Evolutionary conservation across 2,797 vertebrate species (phyloP).

Genomic region (Enteromius unitaeniatus): DNA sequence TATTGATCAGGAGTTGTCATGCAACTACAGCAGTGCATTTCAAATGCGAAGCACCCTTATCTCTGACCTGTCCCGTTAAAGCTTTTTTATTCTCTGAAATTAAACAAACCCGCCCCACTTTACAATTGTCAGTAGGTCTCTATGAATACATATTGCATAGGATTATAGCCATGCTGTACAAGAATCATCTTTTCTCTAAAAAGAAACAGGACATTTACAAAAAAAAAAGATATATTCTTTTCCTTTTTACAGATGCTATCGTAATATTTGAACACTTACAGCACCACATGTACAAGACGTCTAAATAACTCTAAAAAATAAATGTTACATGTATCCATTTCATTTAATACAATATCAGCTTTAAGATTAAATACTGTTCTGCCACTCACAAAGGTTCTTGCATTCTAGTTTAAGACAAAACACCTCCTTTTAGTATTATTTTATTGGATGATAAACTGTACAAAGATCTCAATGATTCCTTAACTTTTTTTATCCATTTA

Average conservation of each 20-base stretch:
- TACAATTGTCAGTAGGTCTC: slow-evolving; percentile 86
- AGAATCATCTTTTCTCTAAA: slow-evolving; percentile 79
- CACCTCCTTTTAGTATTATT: slow-evolving; percentile 57
- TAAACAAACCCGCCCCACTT: slow-evolving; percentile 87
- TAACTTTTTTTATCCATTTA: slow-evolving; percentile 61
- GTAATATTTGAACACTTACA: slow-evolving; percentile 88
- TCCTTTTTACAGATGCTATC: slow-evolving; percentile 81
- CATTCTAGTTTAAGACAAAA: slow-evolving; percentile 72
- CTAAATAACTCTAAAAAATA: slow-evolving; percentile 84
- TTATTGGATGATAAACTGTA: slow-evolving; percentile 81
- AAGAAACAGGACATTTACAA: slow-evolving; percentile 82
- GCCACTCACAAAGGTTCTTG: slow-evolving; percentile 76
- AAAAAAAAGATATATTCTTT: slow-evolving; percentile 76
- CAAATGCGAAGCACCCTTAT: slow-evolving; percentile 82
- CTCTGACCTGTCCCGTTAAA: slow-evolving; percentile 86
- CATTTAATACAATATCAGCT: slow-evolving; percentile 78
- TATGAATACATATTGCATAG: slow-evolving; percentile 96
- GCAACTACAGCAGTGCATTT: slow-evolving; percentile 92
- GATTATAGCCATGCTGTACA: slow-evolving; percentile 98
- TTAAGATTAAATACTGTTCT: slow-evolving; percentile 80
- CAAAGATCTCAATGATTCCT: slow-evolving; percentile 76
- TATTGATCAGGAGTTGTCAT: slow-evolving; percentile 91
- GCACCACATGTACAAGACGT: slow-evolving; percentile 89
- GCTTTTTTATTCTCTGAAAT: slow-evolving; percentile 81
- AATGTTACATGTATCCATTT: slow-evolving; percentile 75